Evolutionary conservation across 2,888 invertebrate species (phyloP).

Genomic region (Sesamia inferens): DNA sequence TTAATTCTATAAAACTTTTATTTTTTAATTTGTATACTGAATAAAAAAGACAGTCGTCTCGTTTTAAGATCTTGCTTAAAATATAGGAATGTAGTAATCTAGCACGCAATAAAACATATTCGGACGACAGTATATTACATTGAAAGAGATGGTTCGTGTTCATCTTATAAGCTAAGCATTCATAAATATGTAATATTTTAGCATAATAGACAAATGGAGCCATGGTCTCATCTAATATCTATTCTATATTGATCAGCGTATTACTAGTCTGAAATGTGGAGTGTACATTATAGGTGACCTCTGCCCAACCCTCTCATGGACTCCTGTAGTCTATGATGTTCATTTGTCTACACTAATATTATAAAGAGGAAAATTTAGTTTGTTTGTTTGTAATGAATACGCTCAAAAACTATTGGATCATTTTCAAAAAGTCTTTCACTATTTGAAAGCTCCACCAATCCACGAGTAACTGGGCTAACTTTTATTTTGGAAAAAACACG

Average conservation of each 20-base stretch:
- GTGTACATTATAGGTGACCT: too few species aligned
- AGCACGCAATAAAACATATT: slow-evolving; percentile 16
- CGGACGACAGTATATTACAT: slow-evolving; percentile 20
- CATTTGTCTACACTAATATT: too few species aligned
- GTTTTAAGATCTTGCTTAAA: background rate
- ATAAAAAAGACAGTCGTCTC: background rate
- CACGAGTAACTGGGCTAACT: too few species aligned
- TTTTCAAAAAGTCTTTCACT: too few species aligned
- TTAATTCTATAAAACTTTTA: background rate
- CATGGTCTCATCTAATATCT: background rate
- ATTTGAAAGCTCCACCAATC: too few species aligned
- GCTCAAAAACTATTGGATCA: too few species aligned
- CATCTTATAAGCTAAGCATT: background rate
- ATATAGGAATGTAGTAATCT: slow-evolving; percentile 5
- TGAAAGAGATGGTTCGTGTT: slow-evolving; percentile 1
- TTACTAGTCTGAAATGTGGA: background rate
- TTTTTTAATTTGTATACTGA: too few species aligned
- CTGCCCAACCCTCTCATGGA: too few species aligned
- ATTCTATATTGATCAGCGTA: background rate
- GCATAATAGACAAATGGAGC: slow-evolving; percentile 7
- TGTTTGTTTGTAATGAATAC: too few species aligned
- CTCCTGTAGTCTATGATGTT: too few species aligned
- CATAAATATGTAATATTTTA: slow-evolving; percentile 8
- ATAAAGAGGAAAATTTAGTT: too few species aligned
- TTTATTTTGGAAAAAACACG: too few species aligned